Percentiles rank a stretch among this genome's conserved stretches.
phyloP scores from a whole-genome alignment of 1,140 invertebrate genomes.

The Drosophila eugracilis region DNA sequence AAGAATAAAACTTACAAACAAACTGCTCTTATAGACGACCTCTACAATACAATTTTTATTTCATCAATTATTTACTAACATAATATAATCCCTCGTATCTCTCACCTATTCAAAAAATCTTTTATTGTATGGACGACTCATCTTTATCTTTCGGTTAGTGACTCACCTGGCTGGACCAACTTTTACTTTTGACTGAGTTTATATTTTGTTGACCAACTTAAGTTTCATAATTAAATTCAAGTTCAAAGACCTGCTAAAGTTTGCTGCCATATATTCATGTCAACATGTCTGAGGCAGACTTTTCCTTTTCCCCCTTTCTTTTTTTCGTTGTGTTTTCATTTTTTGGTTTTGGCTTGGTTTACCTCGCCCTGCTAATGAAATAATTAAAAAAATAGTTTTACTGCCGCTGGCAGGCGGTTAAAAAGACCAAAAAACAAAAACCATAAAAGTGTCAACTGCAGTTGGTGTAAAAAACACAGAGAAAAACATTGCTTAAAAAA shows the following conservation, averaged over 20 bases:
- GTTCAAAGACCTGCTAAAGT: slow-evolving; percentile 51
- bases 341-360: slow-evolving; percentile 1
- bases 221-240: slow-evolving; percentile 43
- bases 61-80: too few species aligned
- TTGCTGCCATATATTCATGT: slow-evolving; percentile 30
- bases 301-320: slow-evolving; percentile 20
- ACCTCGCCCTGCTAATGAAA: slow-evolving; percentile 44
- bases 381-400: slow-evolving; percentile 52
- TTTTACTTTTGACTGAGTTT: slow-evolving; percentile 40
- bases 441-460: slow-evolving; percentile 46
- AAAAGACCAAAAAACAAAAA: slow-evolving; percentile 27
- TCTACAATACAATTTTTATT: neutral
- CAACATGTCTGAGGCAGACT: slow-evolving; percentile 46
- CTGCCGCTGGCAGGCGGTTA: slow-evolving; percentile 36
- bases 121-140: slow-evolving; percentile 9
- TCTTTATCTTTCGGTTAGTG: neutral
- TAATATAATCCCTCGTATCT: slow-evolving; percentile 7
- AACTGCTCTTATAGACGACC: neutral
- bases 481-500: too few species aligned
- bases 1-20: neutral
- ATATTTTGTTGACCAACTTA: slow-evolving; percentile 40
- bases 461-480: slow-evolving; percentile 18
- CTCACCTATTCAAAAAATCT: slow-evolving; percentile 6
- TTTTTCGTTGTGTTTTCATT: slow-evolving; percentile 3
- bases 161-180: slow-evolving; percentile 33